A percentile compares a stretch with the other conserved stretches of the same genome.
Evolutionary conservation across 2,888 invertebrate species (phyloP).

Genomic region (Idaea straminata): DNA sequence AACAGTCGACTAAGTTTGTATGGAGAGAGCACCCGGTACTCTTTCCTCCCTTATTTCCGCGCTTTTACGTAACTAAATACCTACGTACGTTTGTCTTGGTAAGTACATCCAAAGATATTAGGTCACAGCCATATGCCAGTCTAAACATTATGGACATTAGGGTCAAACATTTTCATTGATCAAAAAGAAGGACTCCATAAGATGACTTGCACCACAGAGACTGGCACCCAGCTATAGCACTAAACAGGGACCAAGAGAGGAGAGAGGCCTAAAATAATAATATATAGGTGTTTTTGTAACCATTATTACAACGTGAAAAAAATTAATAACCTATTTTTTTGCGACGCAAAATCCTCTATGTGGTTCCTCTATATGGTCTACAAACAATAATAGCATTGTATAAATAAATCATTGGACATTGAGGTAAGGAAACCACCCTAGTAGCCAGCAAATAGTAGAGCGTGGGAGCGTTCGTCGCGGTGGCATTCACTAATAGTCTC

Average conservation of each 20-base stretch:
- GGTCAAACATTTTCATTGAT: not conserved
- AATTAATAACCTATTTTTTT: not conserved
- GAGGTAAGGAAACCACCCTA: slow-evolving; percentile 48
- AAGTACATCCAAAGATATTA: no score
- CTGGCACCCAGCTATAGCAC: no score
- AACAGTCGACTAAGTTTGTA: no score
- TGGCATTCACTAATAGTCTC: slow-evolving; percentile 66
- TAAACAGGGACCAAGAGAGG: no score
- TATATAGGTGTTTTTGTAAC: no score
- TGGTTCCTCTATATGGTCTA: not conserved
- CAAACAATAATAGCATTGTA: slow-evolving; percentile 3
- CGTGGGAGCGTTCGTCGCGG: slow-evolving; percentile 65
- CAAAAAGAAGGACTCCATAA: not conserved
- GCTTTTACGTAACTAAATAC: not conserved
- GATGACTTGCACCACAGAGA: no score
- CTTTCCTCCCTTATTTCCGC: not conserved
- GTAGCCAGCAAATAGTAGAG: slow-evolving; percentile 46
- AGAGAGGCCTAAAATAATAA: no score
- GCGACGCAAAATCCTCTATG: not conserved
- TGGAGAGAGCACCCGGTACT: no score
- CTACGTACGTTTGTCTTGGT: not conserved
- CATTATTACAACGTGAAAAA: not conserved
- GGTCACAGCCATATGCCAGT: not conserved
- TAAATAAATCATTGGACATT: slow-evolving; percentile 32
- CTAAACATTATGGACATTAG: no score